Evolutionary conservation across 1,140 invertebrate species (phyloP), one percentile per base, ranked within the genome.

Genomic region (Carcinoscorpius rotundicauda): DNA sequence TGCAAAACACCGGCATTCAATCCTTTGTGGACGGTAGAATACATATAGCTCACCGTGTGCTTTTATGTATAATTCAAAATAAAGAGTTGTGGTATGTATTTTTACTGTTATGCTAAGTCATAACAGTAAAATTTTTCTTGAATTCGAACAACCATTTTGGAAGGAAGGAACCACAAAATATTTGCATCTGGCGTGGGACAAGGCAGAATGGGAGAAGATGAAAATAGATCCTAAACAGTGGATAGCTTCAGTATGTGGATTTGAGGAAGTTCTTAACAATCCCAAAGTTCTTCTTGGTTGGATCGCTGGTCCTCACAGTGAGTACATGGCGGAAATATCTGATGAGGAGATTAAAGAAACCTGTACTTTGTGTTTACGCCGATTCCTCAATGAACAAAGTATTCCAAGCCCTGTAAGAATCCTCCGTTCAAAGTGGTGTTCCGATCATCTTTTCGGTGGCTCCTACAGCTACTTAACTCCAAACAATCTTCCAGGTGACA

Each of bases 101-200:
- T n/a, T n/a, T n/a, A n/a, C n/a, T n/a, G n/a, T n/a, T n/a, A n/a
- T n/a, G n/a, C n/a, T n/a, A n/a, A n/a, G n/a, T n/a, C n/a, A n/a
- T n/a, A n/a, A n/a, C n/a, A 86, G 96, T 79, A 97, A 97, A 82
- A 93, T 97, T 75, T 91, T 88, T 77, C 79, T 97, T 66, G 87
- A 91, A 76, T 97, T 95, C 62, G 67, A 68, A 78, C 89, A 93
- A 63, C 81, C 89, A 67, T 91, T 92, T 5, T 93, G 96, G 77
- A 78, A 93, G 53, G 55, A 64, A 5, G 90, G 90, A 76, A 85
- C 85, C n/a, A 85, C 85, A 66, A 91, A 95, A 82, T 84, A 95
- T 49, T 85, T 94, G 80, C 77, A 91, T 5, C 76, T 93, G 3
- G 93, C 91, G 90, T 63, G 75, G 51, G 62, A 74, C 50, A 79